These are phyloP conservation scores for Pseudopipra pipra DNA, from an alignment of 2,113 vertebrate species.

Conservation along the genomic window DNA sequence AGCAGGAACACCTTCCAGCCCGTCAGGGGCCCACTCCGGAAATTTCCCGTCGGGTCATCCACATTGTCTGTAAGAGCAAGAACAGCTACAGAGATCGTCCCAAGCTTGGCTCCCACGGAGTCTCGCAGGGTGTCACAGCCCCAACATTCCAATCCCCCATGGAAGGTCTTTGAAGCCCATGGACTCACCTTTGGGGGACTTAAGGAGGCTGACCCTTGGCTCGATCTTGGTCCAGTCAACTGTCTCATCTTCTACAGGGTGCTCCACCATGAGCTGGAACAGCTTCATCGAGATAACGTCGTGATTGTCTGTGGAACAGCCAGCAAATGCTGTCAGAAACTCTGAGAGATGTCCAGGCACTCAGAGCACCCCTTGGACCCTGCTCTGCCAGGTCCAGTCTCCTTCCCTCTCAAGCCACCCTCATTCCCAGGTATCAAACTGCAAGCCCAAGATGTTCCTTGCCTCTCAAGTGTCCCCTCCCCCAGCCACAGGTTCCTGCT, in stretches of 20 bases:
- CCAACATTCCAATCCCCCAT: accelerated
- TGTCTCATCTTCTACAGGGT: constrained; percentile 88
- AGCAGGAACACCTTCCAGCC: constrained; percentile 97
- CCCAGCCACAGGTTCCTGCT: background rate
- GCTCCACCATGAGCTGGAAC: constrained; percentile 97
- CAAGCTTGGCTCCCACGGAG: accelerated
- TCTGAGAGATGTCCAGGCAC: background rate
- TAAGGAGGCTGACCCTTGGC: constrained; percentile 93
- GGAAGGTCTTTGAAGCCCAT: background rate
- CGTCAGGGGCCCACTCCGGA: constrained; percentile 90
- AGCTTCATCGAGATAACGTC: constrained; percentile 99
- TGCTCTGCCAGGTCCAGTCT: background rate
- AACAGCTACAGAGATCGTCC: background rate
- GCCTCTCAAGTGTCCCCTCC: background rate
- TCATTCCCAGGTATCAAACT: background rate
- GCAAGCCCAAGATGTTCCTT: background rate
- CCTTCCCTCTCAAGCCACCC: background rate
- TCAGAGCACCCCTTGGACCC: accelerated
- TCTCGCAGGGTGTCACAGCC: accelerated
- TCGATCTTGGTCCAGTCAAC: constrained; percentile 98
- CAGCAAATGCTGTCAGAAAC: background rate
- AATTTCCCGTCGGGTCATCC: constrained; percentile 95
- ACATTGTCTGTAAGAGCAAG: constrained; percentile 84
- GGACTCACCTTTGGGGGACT: constrained; percentile 91
- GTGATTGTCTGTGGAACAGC: constrained; percentile 86